These are phyloP conservation scores for Rafetus swinhoei DNA, from an alignment of 2,113 vertebrate species.

Conservation along the genomic window DNA sequence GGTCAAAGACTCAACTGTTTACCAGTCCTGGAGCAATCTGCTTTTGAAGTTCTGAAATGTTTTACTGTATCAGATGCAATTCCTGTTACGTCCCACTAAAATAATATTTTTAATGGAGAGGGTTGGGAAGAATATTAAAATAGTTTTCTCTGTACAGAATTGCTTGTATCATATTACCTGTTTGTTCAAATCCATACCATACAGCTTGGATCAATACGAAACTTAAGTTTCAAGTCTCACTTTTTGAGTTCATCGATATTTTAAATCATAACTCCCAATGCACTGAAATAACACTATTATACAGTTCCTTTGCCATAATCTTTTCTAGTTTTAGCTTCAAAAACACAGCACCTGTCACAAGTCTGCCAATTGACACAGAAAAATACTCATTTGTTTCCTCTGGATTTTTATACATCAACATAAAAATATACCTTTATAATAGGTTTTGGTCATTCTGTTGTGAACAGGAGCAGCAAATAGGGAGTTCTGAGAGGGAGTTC, in stretches of 20 bases:
- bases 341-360: neutral
- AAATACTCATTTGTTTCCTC: neutral
- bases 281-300: neutral
- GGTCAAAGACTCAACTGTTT: neutral
- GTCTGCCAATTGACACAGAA: neutral
- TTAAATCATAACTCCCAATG: constrained; percentile 10
- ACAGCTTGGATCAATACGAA: constrained; percentile 42
- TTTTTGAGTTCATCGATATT: constrained; percentile 22
- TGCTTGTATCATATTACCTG: constrained; percentile 8
- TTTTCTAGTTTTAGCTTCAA: neutral
- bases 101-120: neutral
- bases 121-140: neutral
- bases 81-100: constrained; percentile 10
- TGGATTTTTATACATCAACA: neutral
- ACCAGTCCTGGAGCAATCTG: neutral
- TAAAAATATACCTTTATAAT: neutral
- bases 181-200: neutral
- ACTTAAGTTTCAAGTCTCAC: neutral
- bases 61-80: neutral
- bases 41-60: neutral
- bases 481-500: no score
- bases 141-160: neutral
- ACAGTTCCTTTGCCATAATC: neutral
- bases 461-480: no score
- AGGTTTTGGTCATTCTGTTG: neutral